phyloP scores from a whole-genome alignment of 2,113 vertebrate species.

The Zosterops japonicus region DNA sequence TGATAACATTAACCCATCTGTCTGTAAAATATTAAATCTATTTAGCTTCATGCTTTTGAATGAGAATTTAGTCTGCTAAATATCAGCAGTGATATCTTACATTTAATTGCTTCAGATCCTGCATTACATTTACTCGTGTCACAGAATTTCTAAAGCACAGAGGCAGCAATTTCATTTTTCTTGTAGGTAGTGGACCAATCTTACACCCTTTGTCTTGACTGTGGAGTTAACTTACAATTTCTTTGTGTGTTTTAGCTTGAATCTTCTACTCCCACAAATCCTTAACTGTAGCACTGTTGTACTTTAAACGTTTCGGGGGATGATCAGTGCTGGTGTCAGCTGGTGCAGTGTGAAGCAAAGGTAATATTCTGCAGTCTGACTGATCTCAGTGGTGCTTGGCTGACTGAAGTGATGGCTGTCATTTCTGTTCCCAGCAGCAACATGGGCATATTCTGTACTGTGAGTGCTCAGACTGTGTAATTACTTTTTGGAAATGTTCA shows the following conservation, averaged over 20 bases:
- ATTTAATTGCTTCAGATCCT: background rate
- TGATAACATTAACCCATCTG: background rate
- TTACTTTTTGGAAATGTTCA: background rate
- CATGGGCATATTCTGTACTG: background rate
- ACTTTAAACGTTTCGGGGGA: background rate
- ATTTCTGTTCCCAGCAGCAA: slow-evolving; percentile 24
- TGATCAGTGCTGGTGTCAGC: background rate
- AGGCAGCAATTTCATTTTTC: background rate
- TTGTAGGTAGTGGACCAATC: background rate
- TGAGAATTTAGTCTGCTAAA: background rate
- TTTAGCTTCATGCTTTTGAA: background rate
- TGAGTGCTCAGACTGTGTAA: background rate
- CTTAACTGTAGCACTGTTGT: background rate
- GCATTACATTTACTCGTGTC: background rate
- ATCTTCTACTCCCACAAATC: background rate
- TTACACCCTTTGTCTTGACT: background rate
- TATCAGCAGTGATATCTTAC: background rate
- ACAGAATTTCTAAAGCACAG: background rate
- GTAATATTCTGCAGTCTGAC: background rate
- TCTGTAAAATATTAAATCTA: background rate
- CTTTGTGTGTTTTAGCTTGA: background rate
- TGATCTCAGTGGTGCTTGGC: background rate
- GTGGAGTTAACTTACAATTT: background rate
- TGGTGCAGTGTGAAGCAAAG: background rate
- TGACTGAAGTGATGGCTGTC: slow-evolving; percentile 36